phyloP scores from a whole-genome alignment of 2,888 invertebrate species.

The Labia minor region DNA sequence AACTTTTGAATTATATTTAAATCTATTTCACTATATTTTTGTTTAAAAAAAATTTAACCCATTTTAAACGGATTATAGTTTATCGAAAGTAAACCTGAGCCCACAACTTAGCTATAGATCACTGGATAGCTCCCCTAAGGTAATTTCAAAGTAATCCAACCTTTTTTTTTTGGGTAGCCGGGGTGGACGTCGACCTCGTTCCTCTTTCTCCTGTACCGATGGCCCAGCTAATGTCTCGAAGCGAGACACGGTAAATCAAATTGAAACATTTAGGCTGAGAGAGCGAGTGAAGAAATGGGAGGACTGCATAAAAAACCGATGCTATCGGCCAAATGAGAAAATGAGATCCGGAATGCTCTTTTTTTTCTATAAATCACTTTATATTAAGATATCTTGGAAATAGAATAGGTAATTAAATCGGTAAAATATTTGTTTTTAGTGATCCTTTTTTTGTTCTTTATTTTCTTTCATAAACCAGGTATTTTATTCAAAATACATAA shows the following conservation, averaged over 20 bases:
- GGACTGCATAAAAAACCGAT: not conserved
- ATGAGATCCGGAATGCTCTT: too few relatives aligned
- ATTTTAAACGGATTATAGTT: not conserved
- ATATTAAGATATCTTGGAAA: too few relatives aligned
- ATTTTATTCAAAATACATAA: too few relatives aligned
- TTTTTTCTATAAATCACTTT: too few relatives aligned
- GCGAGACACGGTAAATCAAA: conserved; percentile 8
- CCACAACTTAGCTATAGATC: not conserved
- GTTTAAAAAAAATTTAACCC: not conserved
- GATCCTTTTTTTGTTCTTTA: too few relatives aligned
- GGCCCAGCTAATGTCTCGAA: conserved; percentile 13
- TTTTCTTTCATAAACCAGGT: too few relatives aligned
- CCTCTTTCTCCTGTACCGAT: not conserved
- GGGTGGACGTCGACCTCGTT: not conserved
- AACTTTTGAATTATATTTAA: too few relatives aligned
- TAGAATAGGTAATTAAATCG: too few relatives aligned
- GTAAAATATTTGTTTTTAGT: too few relatives aligned
- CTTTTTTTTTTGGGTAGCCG: not conserved
- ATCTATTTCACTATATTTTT: too few relatives aligned
- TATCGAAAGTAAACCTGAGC: not conserved
- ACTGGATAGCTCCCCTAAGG: not conserved
- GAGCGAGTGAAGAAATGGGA: not conserved
- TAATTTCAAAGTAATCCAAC: not conserved
- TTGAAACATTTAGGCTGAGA: not conserved
- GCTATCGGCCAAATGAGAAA: not conserved